Percentiles rank a stretch among this genome's conserved stretches.
Conservation (phyloP, 2,888 invertebrate species). For the Agriotes lineatus region DNA sequence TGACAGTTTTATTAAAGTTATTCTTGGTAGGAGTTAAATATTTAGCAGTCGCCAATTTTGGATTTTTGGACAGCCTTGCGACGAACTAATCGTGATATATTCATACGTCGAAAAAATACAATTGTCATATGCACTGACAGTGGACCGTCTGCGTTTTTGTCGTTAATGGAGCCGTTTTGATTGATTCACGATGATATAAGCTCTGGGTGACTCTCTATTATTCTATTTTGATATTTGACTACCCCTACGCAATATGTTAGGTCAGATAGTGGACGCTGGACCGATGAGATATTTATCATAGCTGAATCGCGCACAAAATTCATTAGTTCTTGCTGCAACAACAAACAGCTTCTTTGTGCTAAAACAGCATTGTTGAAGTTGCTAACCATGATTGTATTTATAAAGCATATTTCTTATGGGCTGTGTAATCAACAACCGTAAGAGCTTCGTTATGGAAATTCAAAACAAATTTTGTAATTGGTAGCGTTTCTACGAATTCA, state of each 20-base stretch:
- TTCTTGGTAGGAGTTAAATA: too few species aligned
- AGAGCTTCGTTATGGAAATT: too few species aligned
- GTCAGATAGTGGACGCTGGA: conserved; percentile 52
- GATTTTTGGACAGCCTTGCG: conserved; percentile 50
- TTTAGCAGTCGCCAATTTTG: too few species aligned
- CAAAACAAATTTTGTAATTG: too few species aligned
- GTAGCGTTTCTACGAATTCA: too few species aligned
- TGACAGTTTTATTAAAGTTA: too few species aligned
- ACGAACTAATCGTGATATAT: conserved; percentile 56
- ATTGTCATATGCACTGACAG: conserved; percentile 59
- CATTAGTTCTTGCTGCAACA: conserved; percentile 17
- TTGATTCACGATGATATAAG: conserved; percentile 45
- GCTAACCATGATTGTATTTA: too few species aligned
- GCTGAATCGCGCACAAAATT: conserved; percentile 1
- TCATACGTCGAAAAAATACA: conserved; percentile 61
- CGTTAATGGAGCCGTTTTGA: conserved; percentile 29
- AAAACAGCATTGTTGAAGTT: background rate
- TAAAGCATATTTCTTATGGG: too few species aligned
- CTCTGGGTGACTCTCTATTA: conserved; percentile 55
- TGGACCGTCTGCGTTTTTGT: conserved; percentile 52
- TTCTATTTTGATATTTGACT: conserved; percentile 63
- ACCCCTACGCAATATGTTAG: conserved; percentile 63
- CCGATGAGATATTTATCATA: conserved; percentile 48
- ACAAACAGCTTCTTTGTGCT: background rate
- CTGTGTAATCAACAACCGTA: too few species aligned